Evolutionary conservation across 1,140 invertebrate genomes (phyloP).

Genomic region (Eriocheir sinensis): DNA sequence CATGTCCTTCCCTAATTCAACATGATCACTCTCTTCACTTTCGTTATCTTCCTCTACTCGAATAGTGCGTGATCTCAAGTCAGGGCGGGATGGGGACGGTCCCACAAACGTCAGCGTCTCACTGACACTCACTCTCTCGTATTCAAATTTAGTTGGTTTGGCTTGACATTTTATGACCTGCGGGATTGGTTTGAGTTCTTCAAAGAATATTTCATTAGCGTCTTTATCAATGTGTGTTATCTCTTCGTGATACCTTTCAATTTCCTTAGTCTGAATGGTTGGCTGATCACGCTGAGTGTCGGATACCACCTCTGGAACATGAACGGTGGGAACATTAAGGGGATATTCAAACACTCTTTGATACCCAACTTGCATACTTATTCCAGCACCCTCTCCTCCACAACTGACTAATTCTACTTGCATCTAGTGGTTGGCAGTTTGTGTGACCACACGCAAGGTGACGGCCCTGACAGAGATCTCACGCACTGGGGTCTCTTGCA

Average conservation of each 20-base stretch:
- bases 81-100: conserved; percentile 59
- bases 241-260: conserved; percentile 39
- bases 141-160: conserved; percentile 66
- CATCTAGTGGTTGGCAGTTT: conserved; percentile 54
- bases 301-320: conserved; percentile 63
- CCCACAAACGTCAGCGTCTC: conserved; percentile 77
- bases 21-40: background rate
- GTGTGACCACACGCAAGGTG: conserved; percentile 42
- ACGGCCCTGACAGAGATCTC: conserved; percentile 58
- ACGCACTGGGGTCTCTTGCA: conserved; percentile 29
- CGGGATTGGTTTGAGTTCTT: conserved; percentile 64
- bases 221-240: conserved; percentile 51
- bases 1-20: conserved; percentile 36
- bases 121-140: conserved; percentile 69
- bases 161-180: conserved; percentile 68
- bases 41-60: conserved; percentile 76
- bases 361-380: conserved; percentile 33
- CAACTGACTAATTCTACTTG: too few species aligned
- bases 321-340: conserved; percentile 57
- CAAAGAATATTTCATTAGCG: conserved; percentile 32
- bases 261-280: conserved; percentile 54
- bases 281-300: conserved; percentile 59
- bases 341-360: conserved; percentile 65
- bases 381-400: conserved; percentile 40
- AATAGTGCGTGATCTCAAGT: conserved; percentile 68